Evolutionary conservation across 2,797 vertebrate genomes (phyloP).

Genomic region (Buceros bicornis): DNA sequence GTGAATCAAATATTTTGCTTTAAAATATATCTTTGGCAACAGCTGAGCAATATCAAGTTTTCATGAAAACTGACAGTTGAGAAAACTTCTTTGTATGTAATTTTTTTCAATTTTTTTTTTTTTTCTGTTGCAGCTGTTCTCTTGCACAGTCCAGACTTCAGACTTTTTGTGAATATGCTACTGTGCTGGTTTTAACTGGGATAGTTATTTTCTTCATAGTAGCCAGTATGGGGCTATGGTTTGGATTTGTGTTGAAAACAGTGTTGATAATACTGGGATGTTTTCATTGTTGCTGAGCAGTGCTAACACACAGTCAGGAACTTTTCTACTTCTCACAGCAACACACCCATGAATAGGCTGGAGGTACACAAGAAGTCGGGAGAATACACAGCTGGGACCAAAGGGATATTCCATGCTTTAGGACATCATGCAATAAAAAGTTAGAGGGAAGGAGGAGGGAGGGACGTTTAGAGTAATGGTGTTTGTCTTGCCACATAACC

Average conservation of each 20-base stretch:
- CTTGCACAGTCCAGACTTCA: not conserved
- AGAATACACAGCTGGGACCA: not conserved
- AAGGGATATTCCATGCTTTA: not conserved
- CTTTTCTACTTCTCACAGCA: not conserved
- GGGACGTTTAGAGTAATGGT: accelerated
- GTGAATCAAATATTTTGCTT: not conserved
- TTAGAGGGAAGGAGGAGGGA: not conserved
- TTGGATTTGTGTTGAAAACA: not conserved
- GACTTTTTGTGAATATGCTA: not conserved
- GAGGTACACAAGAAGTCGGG: too few species aligned
- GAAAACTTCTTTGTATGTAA: not conserved
- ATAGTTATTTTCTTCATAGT: not conserved
- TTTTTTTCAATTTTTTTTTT: not conserved
- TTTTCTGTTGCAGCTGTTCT: not conserved
- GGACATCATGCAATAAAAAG: accelerated
- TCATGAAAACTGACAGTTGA: not conserved
- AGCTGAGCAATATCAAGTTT: not conserved
- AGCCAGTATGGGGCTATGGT: not conserved
- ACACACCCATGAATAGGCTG: too few species aligned
- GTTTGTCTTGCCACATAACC: accelerated
- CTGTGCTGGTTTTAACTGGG: not conserved
- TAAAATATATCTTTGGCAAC: not conserved
- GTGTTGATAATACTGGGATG: too few species aligned
- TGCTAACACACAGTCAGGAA: not conserved
- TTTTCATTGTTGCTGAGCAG: not conserved